These are phyloP conservation scores for Harpegnathos saltator DNA, from an alignment of 1,140 invertebrate species.

Conservation along the genomic window DNA sequence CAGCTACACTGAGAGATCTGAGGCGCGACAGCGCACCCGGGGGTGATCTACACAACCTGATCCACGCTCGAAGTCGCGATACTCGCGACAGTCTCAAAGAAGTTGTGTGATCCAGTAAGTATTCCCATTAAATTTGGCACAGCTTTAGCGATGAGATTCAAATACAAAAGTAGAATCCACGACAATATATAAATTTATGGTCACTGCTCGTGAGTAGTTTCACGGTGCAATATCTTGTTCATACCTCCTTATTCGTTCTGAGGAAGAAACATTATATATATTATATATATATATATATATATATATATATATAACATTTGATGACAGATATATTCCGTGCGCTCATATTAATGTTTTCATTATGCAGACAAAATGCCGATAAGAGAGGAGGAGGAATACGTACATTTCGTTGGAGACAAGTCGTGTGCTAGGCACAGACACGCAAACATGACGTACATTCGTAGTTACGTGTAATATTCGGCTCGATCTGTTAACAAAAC, in stretches of 20 bases:
- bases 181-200: not conserved
- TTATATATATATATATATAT: too few species aligned
- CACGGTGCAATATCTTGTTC: not conserved
- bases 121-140: not conserved
- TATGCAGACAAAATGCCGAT: slow-evolving; percentile 45
- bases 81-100: slow-evolving; percentile 83
- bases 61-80: slow-evolving; percentile 82
- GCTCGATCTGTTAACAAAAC: slow-evolving; percentile 46
- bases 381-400: slow-evolving; percentile 27
- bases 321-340: not conserved
- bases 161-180: not conserved
- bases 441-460: slow-evolving; percentile 61
- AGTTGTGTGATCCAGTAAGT: slow-evolving; percentile 80
- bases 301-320: too few species aligned
- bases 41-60: slow-evolving; percentile 80
- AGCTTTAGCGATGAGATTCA: not conserved
- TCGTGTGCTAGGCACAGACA: slow-evolving; percentile 54
- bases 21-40: slow-evolving; percentile 83
- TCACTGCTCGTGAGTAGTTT: not conserved
- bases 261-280: slow-evolving; percentile 8
- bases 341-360: slow-evolving; percentile 20
- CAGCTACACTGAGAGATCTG: slow-evolving; percentile 71
- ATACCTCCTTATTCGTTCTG: not conserved
- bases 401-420: slow-evolving; percentile 52
- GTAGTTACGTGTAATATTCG: slow-evolving; percentile 59